Evolutionary conservation across 2,888 invertebrate species (phyloP).

Genomic region (Tipula vernalis): DNA sequence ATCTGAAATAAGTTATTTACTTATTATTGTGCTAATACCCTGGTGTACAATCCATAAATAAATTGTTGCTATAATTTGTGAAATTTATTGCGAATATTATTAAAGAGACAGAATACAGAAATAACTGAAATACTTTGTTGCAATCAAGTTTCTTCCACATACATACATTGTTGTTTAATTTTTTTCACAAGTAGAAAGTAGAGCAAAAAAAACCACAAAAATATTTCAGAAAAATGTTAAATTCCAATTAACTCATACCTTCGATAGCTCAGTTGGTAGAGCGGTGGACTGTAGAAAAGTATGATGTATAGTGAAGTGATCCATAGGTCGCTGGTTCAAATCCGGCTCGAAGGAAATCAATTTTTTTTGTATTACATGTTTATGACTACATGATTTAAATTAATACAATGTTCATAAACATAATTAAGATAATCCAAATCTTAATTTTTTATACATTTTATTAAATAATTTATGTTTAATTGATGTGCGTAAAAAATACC

Average conservation of each 20-base stretch:
- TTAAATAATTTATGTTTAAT: no score
- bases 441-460: no score
- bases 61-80: no score
- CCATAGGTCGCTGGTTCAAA: constrained; percentile 58
- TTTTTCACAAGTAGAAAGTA: background rate
- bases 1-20: no score
- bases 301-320: constrained; percentile 23
- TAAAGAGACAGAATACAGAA: no score
- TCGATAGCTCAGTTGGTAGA: constrained; percentile 28
- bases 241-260: constrained; percentile 15
- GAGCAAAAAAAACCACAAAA: background rate
- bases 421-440: no score
- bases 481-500: no score
- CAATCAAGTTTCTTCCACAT: background rate
- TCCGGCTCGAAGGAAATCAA: constrained; percentile 47
- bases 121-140: background rate
- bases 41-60: no score
- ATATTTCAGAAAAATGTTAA: background rate
- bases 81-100: no score
- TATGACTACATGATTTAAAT: no score
- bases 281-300: constrained; percentile 25
- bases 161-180: background rate
- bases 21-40: no score
- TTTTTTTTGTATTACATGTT: background rate
- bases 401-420: no score